These are phyloP conservation scores for Aphaenogaster floridana DNA, from an alignment of 1,140 invertebrate species.

Conservation along the genomic window DNA sequence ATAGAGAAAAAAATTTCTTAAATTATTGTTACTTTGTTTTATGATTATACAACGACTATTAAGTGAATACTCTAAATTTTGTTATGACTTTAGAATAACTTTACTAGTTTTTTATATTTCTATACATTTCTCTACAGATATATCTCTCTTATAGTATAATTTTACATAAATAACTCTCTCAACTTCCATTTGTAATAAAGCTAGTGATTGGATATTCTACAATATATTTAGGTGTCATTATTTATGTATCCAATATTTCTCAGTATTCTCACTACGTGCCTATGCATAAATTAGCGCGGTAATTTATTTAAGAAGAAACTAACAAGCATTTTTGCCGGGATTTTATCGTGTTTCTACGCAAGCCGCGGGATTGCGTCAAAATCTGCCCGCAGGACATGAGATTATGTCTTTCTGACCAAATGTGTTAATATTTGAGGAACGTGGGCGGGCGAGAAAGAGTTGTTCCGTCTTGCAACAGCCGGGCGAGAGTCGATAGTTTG, in stretches of 20 bases:
- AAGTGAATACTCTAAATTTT: conserved; percentile 6
- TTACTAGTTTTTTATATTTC: not conserved
- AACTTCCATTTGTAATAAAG: not conserved
- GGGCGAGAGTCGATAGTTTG: conserved; percentile 36
- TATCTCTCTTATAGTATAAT: not conserved
- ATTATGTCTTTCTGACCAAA: conserved; percentile 16
- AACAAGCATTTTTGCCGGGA: not conserved
- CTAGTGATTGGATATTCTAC: not conserved
- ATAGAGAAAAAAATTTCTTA: not conserved
- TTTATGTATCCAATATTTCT: not conserved
- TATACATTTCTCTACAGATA: not conserved
- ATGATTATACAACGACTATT: not conserved
- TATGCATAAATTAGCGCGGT: not conserved
- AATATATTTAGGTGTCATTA: not conserved
- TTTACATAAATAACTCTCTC: not conserved
- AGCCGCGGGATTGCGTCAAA: not conserved
- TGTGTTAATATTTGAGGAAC: conserved; percentile 35
- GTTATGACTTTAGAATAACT: not conserved
- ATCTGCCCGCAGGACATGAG: not conserved
- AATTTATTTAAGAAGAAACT: not conserved
- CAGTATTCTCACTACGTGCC: not conserved
- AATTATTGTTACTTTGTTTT: not conserved
- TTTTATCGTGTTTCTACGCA: not conserved
- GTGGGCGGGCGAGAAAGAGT: not conserved
- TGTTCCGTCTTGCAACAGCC: conserved; percentile 18